These are phyloP conservation scores for Enteromius afrohamiltoni DNA, from an alignment of 2,797 vertebrate species.

Conservation along the genomic window DNA sequence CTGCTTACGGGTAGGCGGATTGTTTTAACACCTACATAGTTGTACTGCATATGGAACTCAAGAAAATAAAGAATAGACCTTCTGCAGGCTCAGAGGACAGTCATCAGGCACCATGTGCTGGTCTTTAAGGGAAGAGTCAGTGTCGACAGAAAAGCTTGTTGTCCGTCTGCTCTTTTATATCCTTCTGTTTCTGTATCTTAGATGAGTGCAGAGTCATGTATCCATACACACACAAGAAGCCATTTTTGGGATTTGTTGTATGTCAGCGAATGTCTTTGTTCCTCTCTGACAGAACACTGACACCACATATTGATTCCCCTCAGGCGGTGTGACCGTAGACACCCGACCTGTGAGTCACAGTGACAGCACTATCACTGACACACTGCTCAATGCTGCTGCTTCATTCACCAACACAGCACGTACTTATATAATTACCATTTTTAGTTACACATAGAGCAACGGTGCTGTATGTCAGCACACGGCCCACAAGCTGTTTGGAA, in stretches of 20 bases:
- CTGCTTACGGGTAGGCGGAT: conserved; percentile 7
- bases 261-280: conserved; percentile 24
- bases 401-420: background rate
- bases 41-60: background rate
- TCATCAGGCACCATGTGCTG: background rate
- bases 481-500: background rate
- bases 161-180: background rate
- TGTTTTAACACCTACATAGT: conserved; percentile 28
- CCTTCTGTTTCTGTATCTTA: background rate
- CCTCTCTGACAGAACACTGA: conserved; percentile 45
- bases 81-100: conserved; percentile 10
- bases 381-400: background rate
- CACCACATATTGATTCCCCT: conserved; percentile 45
- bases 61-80: background rate
- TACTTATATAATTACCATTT: background rate
- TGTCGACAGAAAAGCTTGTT: background rate
- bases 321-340: conserved; percentile 21
- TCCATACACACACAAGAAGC: background rate
- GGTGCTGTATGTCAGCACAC: background rate
- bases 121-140: background rate
- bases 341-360: conserved; percentile 23
- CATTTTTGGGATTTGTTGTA: conserved; percentile 6
- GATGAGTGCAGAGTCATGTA: background rate
- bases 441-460: background rate
- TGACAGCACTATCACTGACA: conserved; percentile 1